Conservation (phyloP, 2,113 vertebrate species). For the Genyomyrus donnyi region DNA sequence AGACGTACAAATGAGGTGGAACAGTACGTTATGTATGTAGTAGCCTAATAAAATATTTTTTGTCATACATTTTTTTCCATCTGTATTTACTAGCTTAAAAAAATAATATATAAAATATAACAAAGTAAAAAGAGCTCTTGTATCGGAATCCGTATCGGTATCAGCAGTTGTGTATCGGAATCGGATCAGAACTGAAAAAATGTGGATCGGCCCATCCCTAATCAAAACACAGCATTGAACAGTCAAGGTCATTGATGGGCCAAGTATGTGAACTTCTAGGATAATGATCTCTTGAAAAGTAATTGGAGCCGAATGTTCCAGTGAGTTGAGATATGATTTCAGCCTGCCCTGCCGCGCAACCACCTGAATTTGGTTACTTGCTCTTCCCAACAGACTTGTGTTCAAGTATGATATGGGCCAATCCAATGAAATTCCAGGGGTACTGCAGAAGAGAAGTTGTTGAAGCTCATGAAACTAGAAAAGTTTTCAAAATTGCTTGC, state of each 20-base stretch:
- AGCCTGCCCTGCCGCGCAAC: not conserved
- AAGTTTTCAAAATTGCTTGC: not conserved
- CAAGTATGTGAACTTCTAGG: not conserved
- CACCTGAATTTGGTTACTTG: not conserved
- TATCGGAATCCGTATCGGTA: too few relatives aligned
- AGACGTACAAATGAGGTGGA: too few relatives aligned
- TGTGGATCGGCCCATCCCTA: too few relatives aligned
- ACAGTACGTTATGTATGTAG: too few relatives aligned
- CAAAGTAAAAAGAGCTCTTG: too few relatives aligned
- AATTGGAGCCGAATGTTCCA: not conserved
- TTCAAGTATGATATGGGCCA: not conserved
- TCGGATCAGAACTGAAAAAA: too few relatives aligned
- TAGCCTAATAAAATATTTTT: too few relatives aligned
- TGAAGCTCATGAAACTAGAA: not conserved
- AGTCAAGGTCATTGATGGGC: not conserved
- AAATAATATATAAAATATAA: too few relatives aligned
- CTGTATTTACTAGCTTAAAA: too few relatives aligned
- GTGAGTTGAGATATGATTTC: not conserved
- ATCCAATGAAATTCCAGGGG: not conserved
- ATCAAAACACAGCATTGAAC: not conserved
- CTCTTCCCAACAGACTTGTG: not conserved
- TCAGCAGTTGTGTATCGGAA: too few relatives aligned
- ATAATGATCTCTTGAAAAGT: not conserved
- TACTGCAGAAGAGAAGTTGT: not conserved
- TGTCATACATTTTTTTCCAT: too few relatives aligned